Conservation (phyloP, 2,888 invertebrate species). For the Calliphora vomitoria region DNA sequence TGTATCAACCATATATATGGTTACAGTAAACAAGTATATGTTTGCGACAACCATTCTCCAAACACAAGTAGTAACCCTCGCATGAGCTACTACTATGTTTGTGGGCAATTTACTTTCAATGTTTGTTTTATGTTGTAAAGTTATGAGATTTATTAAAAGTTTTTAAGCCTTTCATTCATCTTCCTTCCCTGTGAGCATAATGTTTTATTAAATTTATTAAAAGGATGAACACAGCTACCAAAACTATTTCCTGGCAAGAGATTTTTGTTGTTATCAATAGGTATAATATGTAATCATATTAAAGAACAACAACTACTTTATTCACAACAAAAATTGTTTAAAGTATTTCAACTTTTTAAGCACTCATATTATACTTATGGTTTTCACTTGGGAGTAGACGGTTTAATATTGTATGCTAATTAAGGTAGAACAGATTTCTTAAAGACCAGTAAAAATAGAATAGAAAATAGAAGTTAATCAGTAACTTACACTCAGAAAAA, state of each 20-base stretch:
- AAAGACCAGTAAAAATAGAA: no score
- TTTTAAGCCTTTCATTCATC: slow-evolving; percentile 30
- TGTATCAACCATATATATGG: no score
- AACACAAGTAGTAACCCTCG: not conserved
- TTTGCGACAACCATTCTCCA: no score
- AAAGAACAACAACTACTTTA: not conserved
- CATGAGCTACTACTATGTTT: not conserved
- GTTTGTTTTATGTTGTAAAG: slow-evolving; percentile 55
- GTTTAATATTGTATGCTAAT: no score
- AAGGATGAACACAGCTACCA: slow-evolving; percentile 2
- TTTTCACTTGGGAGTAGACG: no score
- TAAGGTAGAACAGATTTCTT: no score
- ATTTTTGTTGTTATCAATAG: not conserved
- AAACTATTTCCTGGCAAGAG: not conserved
- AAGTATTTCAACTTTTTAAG: not conserved
- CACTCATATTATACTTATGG: no score
- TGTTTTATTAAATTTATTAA: slow-evolving; percentile 16
- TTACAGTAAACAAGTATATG: no score
- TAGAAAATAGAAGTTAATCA: no score
- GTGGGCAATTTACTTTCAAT: slow-evolving; percentile 60
- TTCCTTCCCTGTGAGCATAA: not conserved
- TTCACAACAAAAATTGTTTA: not conserved
- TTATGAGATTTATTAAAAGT: slow-evolving; percentile 64
- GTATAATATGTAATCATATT: not conserved
- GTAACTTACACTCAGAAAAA: no score